Evolutionary conservation across 2,888 invertebrate species (phyloP), one percentile per base, ranked within the genome.

Genomic region (Leptarthrus brevirostris): DNA sequence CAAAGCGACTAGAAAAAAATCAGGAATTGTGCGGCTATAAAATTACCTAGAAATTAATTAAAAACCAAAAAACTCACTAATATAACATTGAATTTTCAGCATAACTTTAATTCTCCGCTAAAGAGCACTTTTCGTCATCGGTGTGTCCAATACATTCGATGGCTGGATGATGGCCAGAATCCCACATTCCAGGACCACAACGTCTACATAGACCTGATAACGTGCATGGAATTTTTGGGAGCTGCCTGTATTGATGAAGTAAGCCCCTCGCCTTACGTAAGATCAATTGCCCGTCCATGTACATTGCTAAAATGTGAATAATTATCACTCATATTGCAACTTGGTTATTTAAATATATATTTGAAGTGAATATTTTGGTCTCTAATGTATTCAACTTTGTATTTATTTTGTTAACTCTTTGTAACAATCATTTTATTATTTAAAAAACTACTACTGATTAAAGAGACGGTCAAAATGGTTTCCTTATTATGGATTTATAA

Each of bases 141-240:
- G 87, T 87, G 79, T 93, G 93, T 1, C 92, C 92, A 16, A 89
- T 88, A 82, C 96, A 97, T 81, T 94, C 93, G 40, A 96, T 90
- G 22, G 92, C 90, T 0, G 96, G 96, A 74, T 94, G 90, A 83
- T 96, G 96, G 3, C 93, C 92, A 72, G 94, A 95, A 86, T 96
- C 97, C 96, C 96, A 97, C 87, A 96, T 96, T 2, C 96, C 96
- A 0, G 95, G 94, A 0, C 95, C 95, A 82, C 95, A 95, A 74
- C 93, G 90, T 80, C 93, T 92, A 83, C 96, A 96, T 79, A 97
- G 87, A 12, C 94, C 94, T 5, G 92, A 92, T 61, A 98, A 85
- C 0, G 95, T 93, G 84, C 97, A 97, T 0, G 97, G 97, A 75
- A 97, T 91, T 79, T 92, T 90, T 22, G 92, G 90, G 79, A 94